Percentiles rank a stretch among this genome's conserved stretches.
These are phyloP conservation scores for Hydractinia symbiolongicarpus DNA, from an alignment of 30 jellyfish, hydroid and myxozoan genomes.

Conservation along the genomic window DNA sequence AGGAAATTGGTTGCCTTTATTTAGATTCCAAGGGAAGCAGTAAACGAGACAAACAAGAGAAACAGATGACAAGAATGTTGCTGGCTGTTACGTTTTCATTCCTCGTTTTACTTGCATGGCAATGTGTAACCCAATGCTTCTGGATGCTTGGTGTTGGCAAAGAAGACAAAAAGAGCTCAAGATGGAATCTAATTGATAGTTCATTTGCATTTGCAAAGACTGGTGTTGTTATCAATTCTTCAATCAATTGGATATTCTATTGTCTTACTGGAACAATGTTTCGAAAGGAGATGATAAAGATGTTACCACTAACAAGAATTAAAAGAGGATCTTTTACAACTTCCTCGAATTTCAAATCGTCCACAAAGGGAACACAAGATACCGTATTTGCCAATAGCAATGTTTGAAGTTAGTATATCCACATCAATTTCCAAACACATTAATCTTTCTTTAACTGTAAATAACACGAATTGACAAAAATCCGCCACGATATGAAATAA, in stretches of 20 bases:
- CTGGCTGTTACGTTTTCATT: slow-evolving; percentile 58
- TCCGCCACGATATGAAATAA: too few relatives aligned
- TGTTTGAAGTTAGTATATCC: too few relatives aligned
- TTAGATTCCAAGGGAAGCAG: not conserved
- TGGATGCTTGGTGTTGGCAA: slow-evolving; percentile 60
- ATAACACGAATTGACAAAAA: too few relatives aligned
- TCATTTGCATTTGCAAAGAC: slow-evolving; percentile 68
- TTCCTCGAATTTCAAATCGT: too few relatives aligned
- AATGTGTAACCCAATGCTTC: slow-evolving; percentile 72
- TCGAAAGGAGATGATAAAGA: slow-evolving; percentile 48
- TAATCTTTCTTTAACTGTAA: too few relatives aligned
- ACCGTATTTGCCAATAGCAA: too few relatives aligned
- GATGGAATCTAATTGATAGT: slow-evolving; percentile 49
- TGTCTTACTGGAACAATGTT: slow-evolving; percentile 57
- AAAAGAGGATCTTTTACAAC: too few relatives aligned
- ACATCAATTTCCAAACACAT: too few relatives aligned
- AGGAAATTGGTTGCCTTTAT: not conserved
- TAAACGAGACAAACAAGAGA: slow-evolving; percentile 47
- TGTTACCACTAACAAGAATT: not conserved
- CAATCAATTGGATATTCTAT: slow-evolving; percentile 70
- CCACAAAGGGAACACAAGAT: too few relatives aligned
- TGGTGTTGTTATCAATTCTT: slow-evolving; percentile 80
- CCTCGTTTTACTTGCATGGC: slow-evolving; percentile 77
- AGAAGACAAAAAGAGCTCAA: slow-evolving; percentile 17
- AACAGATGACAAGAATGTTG: slow-evolving; percentile 55